phyloP scores from a whole-genome alignment of 2,113 vertebrate genomes.

The Sarotherodon lohbergeri region DNA sequence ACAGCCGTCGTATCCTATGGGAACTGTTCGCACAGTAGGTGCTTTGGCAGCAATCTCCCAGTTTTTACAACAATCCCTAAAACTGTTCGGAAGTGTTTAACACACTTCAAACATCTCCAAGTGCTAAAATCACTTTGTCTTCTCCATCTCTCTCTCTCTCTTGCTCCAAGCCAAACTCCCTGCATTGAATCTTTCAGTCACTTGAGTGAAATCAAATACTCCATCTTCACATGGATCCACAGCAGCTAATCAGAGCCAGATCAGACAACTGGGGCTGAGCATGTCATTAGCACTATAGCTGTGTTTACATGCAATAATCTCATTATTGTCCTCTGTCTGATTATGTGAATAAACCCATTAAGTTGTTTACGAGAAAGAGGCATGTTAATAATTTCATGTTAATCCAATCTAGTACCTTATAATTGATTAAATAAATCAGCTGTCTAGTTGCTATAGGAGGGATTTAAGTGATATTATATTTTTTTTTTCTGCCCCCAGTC shows the following conservation, averaged over 20 bases:
- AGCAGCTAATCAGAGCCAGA: conserved; percentile 39
- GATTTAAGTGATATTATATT: not conserved
- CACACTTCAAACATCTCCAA: conserved; percentile 24
- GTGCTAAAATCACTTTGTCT: conserved; percentile 12
- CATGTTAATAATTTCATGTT: conserved; percentile 22
- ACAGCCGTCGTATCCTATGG: not conserved
- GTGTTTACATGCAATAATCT: conserved; percentile 50
- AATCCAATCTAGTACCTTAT: conserved; percentile 4
- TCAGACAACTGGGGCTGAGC: conserved; percentile 21
- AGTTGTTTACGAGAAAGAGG: conserved; percentile 34
- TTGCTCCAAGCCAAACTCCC: not conserved
- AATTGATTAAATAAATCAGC: conserved; percentile 37
- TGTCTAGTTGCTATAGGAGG: not conserved
- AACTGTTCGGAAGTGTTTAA: conserved; percentile 3
- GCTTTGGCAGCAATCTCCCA: not conserved
- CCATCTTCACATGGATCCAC: conserved; percentile 6
- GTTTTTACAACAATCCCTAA: conserved; percentile 6
- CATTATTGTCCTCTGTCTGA: conserved; percentile 39
- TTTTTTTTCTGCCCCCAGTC: not conserved
- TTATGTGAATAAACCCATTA: conserved; percentile 46
- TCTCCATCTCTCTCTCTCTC: not conserved
- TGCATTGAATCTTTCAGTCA: not conserved
- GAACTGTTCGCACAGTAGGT: not conserved
- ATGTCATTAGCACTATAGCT: conserved; percentile 30
- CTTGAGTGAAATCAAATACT: conserved; percentile 36